Base-by-base conservation (phyloP, 2,888 invertebrate genomes). In the Dromius quadrimaculatus region DNA sequence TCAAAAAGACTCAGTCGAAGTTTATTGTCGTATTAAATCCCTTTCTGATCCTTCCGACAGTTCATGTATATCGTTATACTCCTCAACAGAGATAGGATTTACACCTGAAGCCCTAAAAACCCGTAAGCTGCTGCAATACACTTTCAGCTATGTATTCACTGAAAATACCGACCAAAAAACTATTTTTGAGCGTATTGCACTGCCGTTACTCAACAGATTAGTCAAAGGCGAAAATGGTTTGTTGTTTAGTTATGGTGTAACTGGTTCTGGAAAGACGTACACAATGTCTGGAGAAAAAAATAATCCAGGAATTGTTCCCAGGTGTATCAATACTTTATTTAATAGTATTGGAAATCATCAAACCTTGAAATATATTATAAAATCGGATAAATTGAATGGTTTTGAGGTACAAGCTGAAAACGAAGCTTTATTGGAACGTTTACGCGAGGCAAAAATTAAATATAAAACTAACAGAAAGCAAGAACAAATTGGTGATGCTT, bases 241-340 rank as follows among this genome's bases (percentile, higher is more conserved):
- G 23, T 84, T 99, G 62, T 98, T 99, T 81, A 95, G 98, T 0
- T 99, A 99, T 80, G 98, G 99, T 11, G 95, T 98, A 2, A 98
- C 98, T 0, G 97, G 97, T 1, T 92, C 93, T 75, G 99, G 99
- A 0, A 99, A 99, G 85, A 99, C 99, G 0, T 95, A 91, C 81
- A 99, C 98, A 0, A 96, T 99, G 93, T 94, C 94, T 0, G 87
- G 91, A 0, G 85, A 91, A 75, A 83, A 86, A 4, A 83, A 88
- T 71, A 88, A 95, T 79, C 90, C 92, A 74, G 94, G 99, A 57
- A 88, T 97, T 76, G 85, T 99, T 84, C 97, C 97, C 0, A 83
- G 97, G 75, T 90, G 92, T 77, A 85, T 99, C 63, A 94, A 97
- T 81, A 92, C 94, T 0, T 86, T 99, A 71, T 99, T 99, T 79